These are phyloP conservation scores for Malurus leucopterus DNA, from an alignment of 2,797 vertebrate species.

Conservation along the genomic window DNA sequence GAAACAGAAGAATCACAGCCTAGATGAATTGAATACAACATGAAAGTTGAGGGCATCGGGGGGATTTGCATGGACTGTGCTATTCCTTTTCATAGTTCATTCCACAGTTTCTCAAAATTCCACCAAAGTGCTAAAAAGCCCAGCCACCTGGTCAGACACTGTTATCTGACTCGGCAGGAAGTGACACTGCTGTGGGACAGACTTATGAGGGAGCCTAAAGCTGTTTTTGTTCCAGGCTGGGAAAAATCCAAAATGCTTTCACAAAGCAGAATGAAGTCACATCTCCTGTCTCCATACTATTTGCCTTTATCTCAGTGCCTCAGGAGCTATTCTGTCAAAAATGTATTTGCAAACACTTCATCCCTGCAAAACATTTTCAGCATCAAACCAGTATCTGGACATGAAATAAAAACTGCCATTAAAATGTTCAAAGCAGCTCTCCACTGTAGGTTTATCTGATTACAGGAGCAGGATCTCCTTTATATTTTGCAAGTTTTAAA, in stretches of 20 bases:
- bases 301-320: not conserved
- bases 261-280: not conserved
- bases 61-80: not conserved
- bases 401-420: not conserved
- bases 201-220: not conserved
- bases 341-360: not conserved
- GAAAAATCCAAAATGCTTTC: conserved; percentile 2
- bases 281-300: not conserved
- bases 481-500: not conserved
- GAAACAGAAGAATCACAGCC: not conserved
- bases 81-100: not conserved
- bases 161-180: not conserved
- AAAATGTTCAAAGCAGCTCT: not conserved
- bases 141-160: not conserved
- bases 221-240: not conserved
- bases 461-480: not conserved
- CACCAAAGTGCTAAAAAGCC: not conserved
- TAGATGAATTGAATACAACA: not conserved
- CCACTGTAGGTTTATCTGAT: not conserved
- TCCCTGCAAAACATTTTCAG: not conserved
- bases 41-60: not conserved
- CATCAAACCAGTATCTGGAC: not conserved
- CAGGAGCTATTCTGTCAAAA: not conserved
- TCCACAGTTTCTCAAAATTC: not conserved
- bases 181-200: not conserved